Evolutionary conservation across 1,140 invertebrate genomes (phyloP).

Genomic region (Onthophagus taurus): DNA sequence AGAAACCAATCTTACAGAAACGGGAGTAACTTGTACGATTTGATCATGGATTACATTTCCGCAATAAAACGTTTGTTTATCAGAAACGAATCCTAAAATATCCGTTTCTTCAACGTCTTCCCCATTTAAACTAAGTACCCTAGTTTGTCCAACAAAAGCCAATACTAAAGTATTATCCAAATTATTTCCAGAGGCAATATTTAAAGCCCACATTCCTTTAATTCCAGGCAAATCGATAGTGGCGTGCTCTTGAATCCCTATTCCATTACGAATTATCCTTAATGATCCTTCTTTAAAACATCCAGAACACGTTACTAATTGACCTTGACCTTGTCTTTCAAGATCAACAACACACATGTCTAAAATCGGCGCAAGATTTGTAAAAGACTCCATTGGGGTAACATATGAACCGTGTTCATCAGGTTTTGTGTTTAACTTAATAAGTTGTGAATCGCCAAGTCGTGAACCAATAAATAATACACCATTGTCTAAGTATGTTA

Average conservation of each 20-base stretch:
- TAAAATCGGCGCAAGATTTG: conserved; percentile 93
- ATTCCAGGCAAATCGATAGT: conserved; percentile 94
- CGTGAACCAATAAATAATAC: conserved; percentile 96
- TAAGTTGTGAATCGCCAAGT: conserved; percentile 91
- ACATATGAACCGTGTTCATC: conserved; percentile 87
- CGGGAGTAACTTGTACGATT: conserved; percentile 65
- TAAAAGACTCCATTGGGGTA: conserved; percentile 90
- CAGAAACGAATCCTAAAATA: conserved; percentile 77
- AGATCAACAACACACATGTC: conserved; percentile 97
- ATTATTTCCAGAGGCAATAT: conserved; percentile 50
- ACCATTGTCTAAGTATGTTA: conserved; percentile 98
- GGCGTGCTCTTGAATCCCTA: conserved; percentile 91
- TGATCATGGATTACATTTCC: conserved; percentile 80
- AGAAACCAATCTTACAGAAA: conserved; percentile 58
- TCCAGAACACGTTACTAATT: conserved; percentile 95
- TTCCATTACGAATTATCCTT: conserved; percentile 91
- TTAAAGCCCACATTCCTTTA: conserved; percentile 94
- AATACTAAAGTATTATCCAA: conserved; percentile 86
- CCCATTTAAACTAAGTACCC: conserved; percentile 77
- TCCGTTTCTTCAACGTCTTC: conserved; percentile 98
- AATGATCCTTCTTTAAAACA: conserved; percentile 96
- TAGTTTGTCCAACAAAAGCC: conserved; percentile 89
- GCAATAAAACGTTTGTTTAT: conserved; percentile 88
- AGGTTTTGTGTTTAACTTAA: conserved; percentile 78
- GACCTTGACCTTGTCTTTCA: conserved; percentile 94